These are phyloP conservation scores for Girardinichthys multiradiatus DNA, from an alignment of 2,113 vertebrate species.

Conservation along the genomic window DNA sequence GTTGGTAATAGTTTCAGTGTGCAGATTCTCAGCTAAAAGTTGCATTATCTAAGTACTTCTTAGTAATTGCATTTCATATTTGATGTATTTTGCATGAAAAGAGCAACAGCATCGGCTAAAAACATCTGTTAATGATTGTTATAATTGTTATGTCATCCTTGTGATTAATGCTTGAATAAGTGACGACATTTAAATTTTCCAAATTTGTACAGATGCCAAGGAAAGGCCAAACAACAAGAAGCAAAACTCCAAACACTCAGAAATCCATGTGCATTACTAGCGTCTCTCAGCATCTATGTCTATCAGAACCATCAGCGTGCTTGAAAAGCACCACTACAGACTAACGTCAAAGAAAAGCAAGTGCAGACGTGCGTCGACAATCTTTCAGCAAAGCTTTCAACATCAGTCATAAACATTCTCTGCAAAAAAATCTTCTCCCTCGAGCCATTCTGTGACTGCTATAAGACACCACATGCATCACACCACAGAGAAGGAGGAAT, in stretches of 20 bases:
- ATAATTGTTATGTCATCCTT: no score
- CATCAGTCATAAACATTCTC: constrained; percentile 52
- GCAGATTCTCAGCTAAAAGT: no score
- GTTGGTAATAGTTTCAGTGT: no score
- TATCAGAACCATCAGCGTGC: not conserved
- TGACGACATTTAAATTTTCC: constrained; percentile 35
- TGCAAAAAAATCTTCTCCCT: constrained; percentile 40
- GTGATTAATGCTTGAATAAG: no score
- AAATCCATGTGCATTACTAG: not conserved
- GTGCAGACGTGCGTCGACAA: constrained; percentile 54
- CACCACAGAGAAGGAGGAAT: constrained; percentile 43
- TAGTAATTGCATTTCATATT: no score
- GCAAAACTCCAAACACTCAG: not conserved
- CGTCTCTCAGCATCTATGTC: not conserved
- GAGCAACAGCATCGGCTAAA: no score
- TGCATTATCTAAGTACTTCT: no score
- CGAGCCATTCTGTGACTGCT: constrained; percentile 46
- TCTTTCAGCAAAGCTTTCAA: constrained; percentile 60
- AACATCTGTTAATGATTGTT: no score
- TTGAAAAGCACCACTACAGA: constrained; percentile 36
- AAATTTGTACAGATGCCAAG: constrained; percentile 39
- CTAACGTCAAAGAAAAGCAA: constrained; percentile 51
- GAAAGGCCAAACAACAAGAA: constrained; percentile 16
- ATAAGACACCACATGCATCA: constrained; percentile 71
- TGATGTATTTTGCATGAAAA: no score